Base-by-base conservation (phyloP, 2,113 vertebrate species). In the Scatophagus argus region DNA sequence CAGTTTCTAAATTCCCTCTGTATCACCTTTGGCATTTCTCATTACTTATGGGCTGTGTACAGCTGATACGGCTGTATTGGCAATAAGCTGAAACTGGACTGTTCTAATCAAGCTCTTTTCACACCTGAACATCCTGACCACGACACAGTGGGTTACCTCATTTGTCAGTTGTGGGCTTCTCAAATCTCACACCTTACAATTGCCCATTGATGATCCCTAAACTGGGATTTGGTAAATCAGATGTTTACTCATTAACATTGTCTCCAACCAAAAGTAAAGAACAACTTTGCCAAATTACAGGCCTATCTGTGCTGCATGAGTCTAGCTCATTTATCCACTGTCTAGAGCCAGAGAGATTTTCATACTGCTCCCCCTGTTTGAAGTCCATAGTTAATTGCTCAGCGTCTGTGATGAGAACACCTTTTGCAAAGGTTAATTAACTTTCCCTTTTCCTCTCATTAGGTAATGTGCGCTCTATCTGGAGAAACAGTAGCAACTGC, bases 381-480 rank as follows among this genome's bases (percentile, higher is more conserved):
- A 90, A 86, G 84, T 86, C 72, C 5, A 1, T 44, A 23, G 71
- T 83, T 90, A 91, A 91, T 90, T 91, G 86, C 67, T 73, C 34
- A 8, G 64, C n/a, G 58, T 84, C 88, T 82, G 74, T 72, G 79
- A 88, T 77, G 81, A 83, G 74, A 46, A 65, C 77, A 82, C 71
- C 87, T 84, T 87, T 84, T 34, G 34, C 44, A 90, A 89, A 92
- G 92, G 92, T 93, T 91, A 91, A 92, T 93, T 84, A 82, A 71
- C 58, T 84, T 85, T 86, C 51, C 66, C 47, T 51, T 49, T 74
- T 74, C 73, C 75, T 87, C 78, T 63, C 52, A 74, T 90, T 65
- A 82, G 71, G 55, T 34, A 51, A 29, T 36, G 2, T 67, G 32
- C 31, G 52, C 84, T 80, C 58, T 49, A 68, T 89, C 66, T 66